A percentile compares a stretch with the other conserved stretches of the same genome.
phyloP scores from a whole-genome alignment of 2,797 vertebrate species.

The Avahi laniger region DNA sequence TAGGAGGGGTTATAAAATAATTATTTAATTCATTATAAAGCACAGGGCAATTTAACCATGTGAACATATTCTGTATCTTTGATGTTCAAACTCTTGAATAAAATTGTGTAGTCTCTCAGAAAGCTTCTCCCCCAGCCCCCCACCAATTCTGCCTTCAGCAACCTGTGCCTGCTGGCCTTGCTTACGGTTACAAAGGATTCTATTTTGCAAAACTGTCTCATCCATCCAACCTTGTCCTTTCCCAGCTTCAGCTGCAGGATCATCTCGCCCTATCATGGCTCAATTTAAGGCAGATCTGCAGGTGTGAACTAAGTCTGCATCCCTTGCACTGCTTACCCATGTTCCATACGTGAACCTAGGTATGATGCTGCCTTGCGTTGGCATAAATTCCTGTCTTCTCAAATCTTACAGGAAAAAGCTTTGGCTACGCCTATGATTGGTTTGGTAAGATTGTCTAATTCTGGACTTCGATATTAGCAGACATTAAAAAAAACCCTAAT shows the following conservation, averaged over 20 bases:
- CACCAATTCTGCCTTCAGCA: background rate
- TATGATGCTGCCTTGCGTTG: rapidly evolving
- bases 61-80: background rate
- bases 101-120: background rate
- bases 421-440: background rate
- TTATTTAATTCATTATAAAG: background rate
- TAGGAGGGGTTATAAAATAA: background rate
- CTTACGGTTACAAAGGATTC: background rate
- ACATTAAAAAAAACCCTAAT: background rate
- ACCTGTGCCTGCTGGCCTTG: background rate
- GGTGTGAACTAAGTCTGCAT: rapidly evolving
- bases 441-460: background rate
- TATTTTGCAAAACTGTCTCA: background rate
- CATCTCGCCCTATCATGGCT: rapidly evolving
- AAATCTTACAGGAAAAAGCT: background rate
- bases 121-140: background rate
- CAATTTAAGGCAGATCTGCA: background rate
- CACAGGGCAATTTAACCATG: background rate
- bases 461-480: background rate
- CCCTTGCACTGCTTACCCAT: background rate
- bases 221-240: background rate
- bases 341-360: background rate
- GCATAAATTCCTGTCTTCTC: background rate
- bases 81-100: background rate
- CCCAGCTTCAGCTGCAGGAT: background rate